Evolutionary conservation across 2,888 invertebrate genomes (phyloP), one percentile per base, ranked within the genome.

Genomic region (Trimorus sp.): DNA sequence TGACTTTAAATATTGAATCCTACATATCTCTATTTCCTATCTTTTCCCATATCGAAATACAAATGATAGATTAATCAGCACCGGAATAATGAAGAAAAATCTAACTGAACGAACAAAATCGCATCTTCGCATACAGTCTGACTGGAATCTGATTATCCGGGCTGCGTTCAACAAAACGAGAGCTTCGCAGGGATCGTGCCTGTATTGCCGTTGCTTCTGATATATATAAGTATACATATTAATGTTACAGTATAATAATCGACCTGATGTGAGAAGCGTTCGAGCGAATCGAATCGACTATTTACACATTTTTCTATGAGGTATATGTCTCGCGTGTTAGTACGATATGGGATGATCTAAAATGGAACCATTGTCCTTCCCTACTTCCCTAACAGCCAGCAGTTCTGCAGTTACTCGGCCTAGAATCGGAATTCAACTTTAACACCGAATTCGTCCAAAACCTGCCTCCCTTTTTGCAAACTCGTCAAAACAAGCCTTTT

Each of bases 321-420:
- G 87, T 89, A 89, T 71, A 77, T 87, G 86, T 86, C 82, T 88
- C 82, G 85, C 86, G 82, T 86, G 56, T 79, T 75, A 84, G 85
- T 87, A 86, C 87, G 88, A 88, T 87, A 88, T 88, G 87, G 85
- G 85, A 85, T 85, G 85, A 69, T 68, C 68, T 73, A 74, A 74
- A 69, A 53, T 63, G 59, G 60, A 73, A 78, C 74, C 63, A 42
- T 42, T 42, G 16, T 54, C 14, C 54, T n/a, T 56, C 16, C 14
- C 40, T 74, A 51, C 7, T 26, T 66, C n/a, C 40, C 40, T 11
- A 40, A 26, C 26, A 26, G 26, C 26, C 26, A 26, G 4, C 26
- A 26, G 26, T 26, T 26, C 26, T 26, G 26, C 26, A 26, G 26
- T 26, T 26, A 26, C 26, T 26, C 26, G 26, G 26, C 26, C 26